These are phyloP conservation scores for Glareola pratincola DNA, from an alignment of 2,113 vertebrate species.

Conservation along the genomic window DNA sequence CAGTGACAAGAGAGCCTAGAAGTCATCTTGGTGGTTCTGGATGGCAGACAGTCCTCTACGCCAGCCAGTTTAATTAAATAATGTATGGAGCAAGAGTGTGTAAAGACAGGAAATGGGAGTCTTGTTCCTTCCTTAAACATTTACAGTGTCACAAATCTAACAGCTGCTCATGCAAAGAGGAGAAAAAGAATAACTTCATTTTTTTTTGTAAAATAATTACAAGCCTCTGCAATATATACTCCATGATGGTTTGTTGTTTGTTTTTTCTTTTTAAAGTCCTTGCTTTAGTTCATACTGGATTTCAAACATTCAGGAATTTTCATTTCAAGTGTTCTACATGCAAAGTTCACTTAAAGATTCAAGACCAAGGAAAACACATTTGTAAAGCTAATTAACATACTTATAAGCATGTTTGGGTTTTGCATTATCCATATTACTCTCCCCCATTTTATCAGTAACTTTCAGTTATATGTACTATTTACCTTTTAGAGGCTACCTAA, in stretches of 20 bases:
- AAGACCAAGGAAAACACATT: background rate
- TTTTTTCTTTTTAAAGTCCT: background rate
- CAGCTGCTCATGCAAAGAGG: background rate
- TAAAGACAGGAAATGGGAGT: background rate
- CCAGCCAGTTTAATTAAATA: background rate
- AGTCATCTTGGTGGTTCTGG: background rate
- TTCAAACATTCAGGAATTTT: background rate
- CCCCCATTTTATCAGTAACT: background rate
- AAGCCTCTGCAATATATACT: background rate
- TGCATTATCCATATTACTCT: background rate
- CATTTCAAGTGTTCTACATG: background rate
- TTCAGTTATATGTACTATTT: background rate
- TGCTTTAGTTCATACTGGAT: background rate
- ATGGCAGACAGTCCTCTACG: background rate
- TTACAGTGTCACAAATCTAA: background rate
- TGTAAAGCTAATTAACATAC: background rate
- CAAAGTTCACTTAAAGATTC: background rate
- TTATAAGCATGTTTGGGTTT: background rate
- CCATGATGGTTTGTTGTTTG: background rate
- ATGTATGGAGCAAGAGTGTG: background rate
- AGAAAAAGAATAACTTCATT: background rate
- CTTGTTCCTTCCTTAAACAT: background rate
- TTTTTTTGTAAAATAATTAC: background rate
- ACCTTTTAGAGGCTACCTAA: background rate
- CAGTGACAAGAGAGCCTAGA: background rate